A percentile compares a stretch with the other conserved stretches of the same genome.
Conservation (phyloP, 2,113 vertebrate species). For the rabbit (Oryctolagus cuniculus) region mOryCun1.1 NC_091442.1:62968001-62968500, state of each 20-base stretch:
- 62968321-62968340: not conserved
- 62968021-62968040: too few relatives aligned
- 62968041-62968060: too few relatives aligned
- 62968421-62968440: not conserved
- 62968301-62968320: not conserved
- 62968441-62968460: not conserved
- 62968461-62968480: not conserved
- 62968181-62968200: not conserved
- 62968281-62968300: not conserved
- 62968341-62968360: not conserved
- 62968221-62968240: not conserved
- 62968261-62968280: not conserved
- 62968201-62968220: not conserved
- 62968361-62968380: not conserved
- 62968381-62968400: not conserved
- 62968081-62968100: too few relatives aligned
- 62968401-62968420: not conserved
- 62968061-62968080: too few relatives aligned
- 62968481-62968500: not conserved
- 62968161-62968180: not conserved
- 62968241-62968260: not conserved
- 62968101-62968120: too few relatives aligned
- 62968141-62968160: slow-evolving; percentile 10
- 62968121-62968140: not conserved
- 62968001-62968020: too few relatives aligned